Evolutionary conservation across 2,888 invertebrate genomes (phyloP).

Genomic region (Cataglyphis rosenhaueri): DNA sequence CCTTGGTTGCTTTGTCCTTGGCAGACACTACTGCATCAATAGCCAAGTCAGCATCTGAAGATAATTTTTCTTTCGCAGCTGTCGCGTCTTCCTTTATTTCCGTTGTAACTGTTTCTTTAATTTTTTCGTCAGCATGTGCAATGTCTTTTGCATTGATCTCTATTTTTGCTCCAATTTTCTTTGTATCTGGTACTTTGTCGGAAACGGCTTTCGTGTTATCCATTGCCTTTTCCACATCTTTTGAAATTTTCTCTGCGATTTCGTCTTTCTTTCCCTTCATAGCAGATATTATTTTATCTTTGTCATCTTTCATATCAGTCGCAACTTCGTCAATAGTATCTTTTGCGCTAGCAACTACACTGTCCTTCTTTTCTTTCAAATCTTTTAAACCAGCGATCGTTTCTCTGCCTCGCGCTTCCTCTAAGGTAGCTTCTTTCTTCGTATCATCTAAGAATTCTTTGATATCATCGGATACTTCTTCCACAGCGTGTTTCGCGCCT

Average conservation of each 20-base stretch:
- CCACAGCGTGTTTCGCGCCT: slow-evolving; percentile 69
- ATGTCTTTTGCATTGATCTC: slow-evolving; percentile 19
- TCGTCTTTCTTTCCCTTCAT: slow-evolving; percentile 61
- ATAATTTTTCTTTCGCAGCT: slow-evolving; percentile 52
- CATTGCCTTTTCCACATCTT: slow-evolving; percentile 48
- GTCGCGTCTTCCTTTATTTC: slow-evolving; percentile 69
- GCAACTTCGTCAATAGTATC: slow-evolving; percentile 45
- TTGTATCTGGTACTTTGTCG: slow-evolving; percentile 80
- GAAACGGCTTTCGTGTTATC: slow-evolving; percentile 86
- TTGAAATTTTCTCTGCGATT: slow-evolving; percentile 52
- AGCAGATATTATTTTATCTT: slow-evolving; percentile 76
- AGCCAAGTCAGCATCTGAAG: slow-evolving; percentile 59
- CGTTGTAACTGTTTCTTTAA: slow-evolving; percentile 58
- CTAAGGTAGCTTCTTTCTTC: slow-evolving; percentile 77
- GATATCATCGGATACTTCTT: slow-evolving; percentile 70
- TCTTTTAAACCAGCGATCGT: slow-evolving; percentile 71
- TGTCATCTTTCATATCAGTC: slow-evolving; percentile 69
- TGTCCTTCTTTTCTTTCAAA: slow-evolving; percentile 43
- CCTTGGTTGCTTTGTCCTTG: slow-evolving; percentile 71
- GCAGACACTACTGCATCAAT: slow-evolving; percentile 85
- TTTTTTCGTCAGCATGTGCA: slow-evolving; percentile 55
- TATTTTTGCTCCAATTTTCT: slow-evolving; percentile 85
- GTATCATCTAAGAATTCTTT: slow-evolving; percentile 86
- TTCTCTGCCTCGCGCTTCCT: slow-evolving; percentile 85
- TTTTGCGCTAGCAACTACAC: slow-evolving; percentile 56